Evolutionary conservation across 2,888 invertebrate species (phyloP), one percentile per base, ranked within the genome.

Genomic region (Synanthedon vespiformis): DNA sequence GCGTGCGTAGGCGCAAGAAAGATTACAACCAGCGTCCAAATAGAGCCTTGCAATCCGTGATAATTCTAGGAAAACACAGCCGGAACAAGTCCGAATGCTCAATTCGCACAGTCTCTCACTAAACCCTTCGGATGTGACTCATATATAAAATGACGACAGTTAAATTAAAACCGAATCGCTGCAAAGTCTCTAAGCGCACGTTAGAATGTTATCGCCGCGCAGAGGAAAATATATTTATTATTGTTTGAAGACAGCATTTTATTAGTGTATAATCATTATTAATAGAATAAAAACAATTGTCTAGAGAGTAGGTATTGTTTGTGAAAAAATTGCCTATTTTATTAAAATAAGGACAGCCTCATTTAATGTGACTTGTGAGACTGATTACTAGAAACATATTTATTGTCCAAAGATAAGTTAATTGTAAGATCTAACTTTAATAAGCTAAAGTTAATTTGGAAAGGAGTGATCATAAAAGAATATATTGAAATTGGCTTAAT

Each of bases 141-240:
- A 87, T 74, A 22, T 22, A 67, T 77, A 86, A 82, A 83, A 87
- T 86, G 87, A 80, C 87, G 82, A 87, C 84, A 86, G 86, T 86
- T 67, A 87, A 85, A 76, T 80, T 86, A 80, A 87, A 87, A 65
- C 65, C 64, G 70, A 73, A 72, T 67, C 70, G 34, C 61, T 55
- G 64, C 76, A 71, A 77, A 74, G 73, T 61, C 67, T 57, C 65
- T 65, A 65, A 68, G 69, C 60, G 65, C 65, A 60, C 66, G 68
- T 59, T 67, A 68, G 64, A 70, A 68, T 68, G 60, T 66, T 63
- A 59, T 65, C 58, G 54, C 62, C 58, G 56, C 62, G 60, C 68
- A 69, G 62, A 76, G 79, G 74, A 77, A 80, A 75, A 34, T 71
- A 70, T 68, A 44, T 44, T 34, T 34, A 10, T 34, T 34, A 34